A percentile compares a stretch with the other conserved stretches of the same genome.
Conservation (phyloP, 2,113 vertebrate genomes). For the Pteropus alecto region DNA sequence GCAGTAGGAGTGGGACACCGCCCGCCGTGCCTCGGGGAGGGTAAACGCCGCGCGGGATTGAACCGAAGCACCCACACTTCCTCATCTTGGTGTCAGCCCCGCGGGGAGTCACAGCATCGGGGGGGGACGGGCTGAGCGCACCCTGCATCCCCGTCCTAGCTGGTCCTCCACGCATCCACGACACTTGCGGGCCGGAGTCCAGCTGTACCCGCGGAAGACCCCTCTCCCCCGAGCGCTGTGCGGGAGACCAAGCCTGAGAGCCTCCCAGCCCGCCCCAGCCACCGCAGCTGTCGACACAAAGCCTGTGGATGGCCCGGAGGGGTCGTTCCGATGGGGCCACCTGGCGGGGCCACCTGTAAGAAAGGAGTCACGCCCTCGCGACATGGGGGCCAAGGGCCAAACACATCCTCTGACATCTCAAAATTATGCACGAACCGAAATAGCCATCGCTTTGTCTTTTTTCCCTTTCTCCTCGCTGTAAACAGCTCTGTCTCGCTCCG, state of each 20-base stretch:
- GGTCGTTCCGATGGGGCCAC: neutral
- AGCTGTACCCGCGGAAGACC: neutral
- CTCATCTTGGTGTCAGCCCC: neutral
- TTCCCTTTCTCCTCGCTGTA: neutral
- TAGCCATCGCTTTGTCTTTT: conserved; percentile 31
- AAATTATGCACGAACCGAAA: neutral
- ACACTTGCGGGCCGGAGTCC: neutral
- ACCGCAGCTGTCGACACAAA: neutral
- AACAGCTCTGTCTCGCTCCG: neutral
- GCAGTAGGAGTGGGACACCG: neutral
- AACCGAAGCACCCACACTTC: no score
- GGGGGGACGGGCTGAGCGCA: neutral
- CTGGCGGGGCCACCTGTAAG: neutral
- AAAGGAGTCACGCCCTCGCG: neutral
- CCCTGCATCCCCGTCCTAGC: no score
- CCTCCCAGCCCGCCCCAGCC: neutral
- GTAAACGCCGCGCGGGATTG: neutral
- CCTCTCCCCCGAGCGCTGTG: rapidly evolving
- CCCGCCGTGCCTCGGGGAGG: no score
- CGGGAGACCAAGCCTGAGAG: neutral
- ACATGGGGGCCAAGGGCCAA: neutral
- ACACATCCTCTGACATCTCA: neutral
- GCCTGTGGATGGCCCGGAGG: neutral
- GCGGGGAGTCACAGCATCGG: neutral
- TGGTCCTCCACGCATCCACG: neutral